Percentiles rank a stretch among this genome's conserved stretches.
Evolutionary conservation across 1,140 invertebrate species (phyloP).

Genomic region (Ylistrum balloti): DNA sequence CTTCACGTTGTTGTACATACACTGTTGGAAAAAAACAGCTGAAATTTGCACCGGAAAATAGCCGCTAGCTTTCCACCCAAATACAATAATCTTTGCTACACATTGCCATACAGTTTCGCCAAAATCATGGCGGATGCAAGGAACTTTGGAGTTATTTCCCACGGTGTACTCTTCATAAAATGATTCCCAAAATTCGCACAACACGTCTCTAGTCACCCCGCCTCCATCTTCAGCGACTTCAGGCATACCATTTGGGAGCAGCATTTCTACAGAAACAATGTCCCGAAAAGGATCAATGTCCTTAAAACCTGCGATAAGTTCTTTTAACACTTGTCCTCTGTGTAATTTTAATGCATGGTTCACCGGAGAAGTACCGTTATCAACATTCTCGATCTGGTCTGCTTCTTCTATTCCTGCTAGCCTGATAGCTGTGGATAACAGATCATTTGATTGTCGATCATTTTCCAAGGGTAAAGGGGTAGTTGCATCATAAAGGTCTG

Average conservation of each 20-base stretch:
- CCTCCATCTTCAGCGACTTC: conserved; percentile 59
- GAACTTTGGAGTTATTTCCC: conserved; percentile 57
- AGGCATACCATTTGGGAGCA: conserved; percentile 59
- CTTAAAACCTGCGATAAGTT: conserved; percentile 52
- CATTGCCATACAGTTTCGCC: conserved; percentile 60
- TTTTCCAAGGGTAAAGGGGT: too few relatives aligned
- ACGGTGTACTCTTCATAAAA: conserved; percentile 61
- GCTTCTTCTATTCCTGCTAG: too few relatives aligned
- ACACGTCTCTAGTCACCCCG: conserved; percentile 56
- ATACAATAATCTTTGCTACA: conserved; percentile 56
- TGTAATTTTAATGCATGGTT: conserved; percentile 42
- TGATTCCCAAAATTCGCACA: conserved; percentile 58
- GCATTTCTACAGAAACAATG: conserved; percentile 49
- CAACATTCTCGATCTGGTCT: too few relatives aligned
- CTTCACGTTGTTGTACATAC: too few relatives aligned
- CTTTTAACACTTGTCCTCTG: conserved; percentile 53
- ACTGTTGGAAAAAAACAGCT: conserved; percentile 50
- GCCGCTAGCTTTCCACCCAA: conserved; percentile 54
- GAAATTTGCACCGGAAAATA: conserved; percentile 62
- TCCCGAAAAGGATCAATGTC: neutral
- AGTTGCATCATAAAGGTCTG: too few relatives aligned
- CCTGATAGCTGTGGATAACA: too few relatives aligned
- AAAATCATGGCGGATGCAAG: conserved; percentile 62
- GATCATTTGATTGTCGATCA: too few relatives aligned
- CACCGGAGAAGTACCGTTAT: neutral